These are phyloP conservation scores for Irena cyanogastra DNA, from an alignment of 2,113 vertebrate species.

Conservation along the genomic window DNA sequence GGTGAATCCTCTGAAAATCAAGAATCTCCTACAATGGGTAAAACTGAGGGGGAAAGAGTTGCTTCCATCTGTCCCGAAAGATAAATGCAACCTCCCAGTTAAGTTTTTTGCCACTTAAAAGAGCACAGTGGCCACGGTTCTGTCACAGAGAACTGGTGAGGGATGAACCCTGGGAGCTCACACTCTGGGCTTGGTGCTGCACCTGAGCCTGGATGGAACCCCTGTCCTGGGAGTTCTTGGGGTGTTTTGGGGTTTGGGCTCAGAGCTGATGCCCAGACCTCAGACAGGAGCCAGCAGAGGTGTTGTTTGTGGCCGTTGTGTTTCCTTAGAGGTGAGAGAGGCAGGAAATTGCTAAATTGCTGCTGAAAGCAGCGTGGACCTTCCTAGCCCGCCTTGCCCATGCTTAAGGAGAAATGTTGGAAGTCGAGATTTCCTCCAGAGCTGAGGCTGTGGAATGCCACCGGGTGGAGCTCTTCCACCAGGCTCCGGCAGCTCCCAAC, in stretches of 20 bases:
- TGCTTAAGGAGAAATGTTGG: not conserved
- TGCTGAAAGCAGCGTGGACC: fast-evolving
- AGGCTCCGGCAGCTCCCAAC: not conserved
- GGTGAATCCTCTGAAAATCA: not conserved
- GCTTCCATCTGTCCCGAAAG: not conserved
- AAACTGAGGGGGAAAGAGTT: not conserved
- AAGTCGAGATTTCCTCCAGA: not conserved
- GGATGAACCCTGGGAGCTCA: fast-evolving
- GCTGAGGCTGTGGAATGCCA: not conserved
- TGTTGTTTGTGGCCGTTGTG: not conserved
- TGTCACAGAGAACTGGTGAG: not conserved
- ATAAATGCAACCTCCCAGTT: not conserved
- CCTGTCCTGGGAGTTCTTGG: fast-evolving
- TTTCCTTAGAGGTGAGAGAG: not conserved
- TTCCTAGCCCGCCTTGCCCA: not conserved
- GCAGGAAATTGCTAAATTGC: not conserved
- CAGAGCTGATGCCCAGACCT: not conserved
- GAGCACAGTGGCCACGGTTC: fast-evolving
- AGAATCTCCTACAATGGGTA: not conserved
- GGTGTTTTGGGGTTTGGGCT: not conserved
- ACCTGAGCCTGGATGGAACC: not conserved
- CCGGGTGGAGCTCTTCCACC: constrained; percentile 43
- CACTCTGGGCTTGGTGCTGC: not conserved
- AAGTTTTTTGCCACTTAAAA: not conserved
- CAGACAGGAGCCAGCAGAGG: not conserved